These are phyloP conservation scores for Phalera bucephala DNA, from an alignment of 2,888 invertebrate species.

Conservation along the genomic window DNA sequence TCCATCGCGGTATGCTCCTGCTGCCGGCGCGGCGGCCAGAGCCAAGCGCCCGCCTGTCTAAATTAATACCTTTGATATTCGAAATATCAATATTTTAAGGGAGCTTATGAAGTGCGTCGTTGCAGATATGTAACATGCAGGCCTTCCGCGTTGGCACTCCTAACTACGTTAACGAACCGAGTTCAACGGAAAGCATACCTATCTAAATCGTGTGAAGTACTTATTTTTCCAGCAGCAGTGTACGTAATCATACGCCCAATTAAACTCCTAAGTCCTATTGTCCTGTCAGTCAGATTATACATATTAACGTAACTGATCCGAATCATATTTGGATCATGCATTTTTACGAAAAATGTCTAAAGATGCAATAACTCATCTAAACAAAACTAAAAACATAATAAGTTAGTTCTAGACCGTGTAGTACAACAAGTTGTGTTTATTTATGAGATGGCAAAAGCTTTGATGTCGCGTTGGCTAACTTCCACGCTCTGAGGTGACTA, in stretches of 20 bases:
- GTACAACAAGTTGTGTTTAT: slow-evolving; percentile 49
- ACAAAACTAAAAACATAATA: slow-evolving; percentile 6
- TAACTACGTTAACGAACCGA: slow-evolving; percentile 60
- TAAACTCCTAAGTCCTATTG: too few species aligned
- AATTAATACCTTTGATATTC: slow-evolving; percentile 81
- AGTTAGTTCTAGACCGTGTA: slow-evolving; percentile 30
- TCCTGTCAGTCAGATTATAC: too few species aligned
- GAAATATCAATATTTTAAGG: slow-evolving; percentile 78
- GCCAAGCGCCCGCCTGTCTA: slow-evolving; percentile 66
- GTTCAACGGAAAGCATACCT: slow-evolving; percentile 45
- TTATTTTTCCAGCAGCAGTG: slow-evolving; percentile 21
- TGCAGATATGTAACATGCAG: slow-evolving; percentile 55
- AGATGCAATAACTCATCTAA: too few species aligned
- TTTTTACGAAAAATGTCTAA: too few species aligned
- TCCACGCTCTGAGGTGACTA: slow-evolving; percentile 44
- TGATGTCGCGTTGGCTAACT: slow-evolving; percentile 62
- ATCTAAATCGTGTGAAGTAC: slow-evolving; percentile 1
- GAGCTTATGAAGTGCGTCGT: slow-evolving; percentile 70
- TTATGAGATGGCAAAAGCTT: slow-evolving; percentile 67
- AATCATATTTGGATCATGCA: too few species aligned
- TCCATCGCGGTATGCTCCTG: slow-evolving; percentile 65
- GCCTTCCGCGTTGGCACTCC: slow-evolving; percentile 74
- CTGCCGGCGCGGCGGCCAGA: slow-evolving; percentile 42
- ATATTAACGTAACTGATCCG: too few species aligned
- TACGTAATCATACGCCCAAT: too few species aligned